Evolutionary conservation across 2,113 vertebrate genomes (phyloP), one percentile per base, ranked within the genome.

Genomic region (Seriola quinqueradiata): DNA sequence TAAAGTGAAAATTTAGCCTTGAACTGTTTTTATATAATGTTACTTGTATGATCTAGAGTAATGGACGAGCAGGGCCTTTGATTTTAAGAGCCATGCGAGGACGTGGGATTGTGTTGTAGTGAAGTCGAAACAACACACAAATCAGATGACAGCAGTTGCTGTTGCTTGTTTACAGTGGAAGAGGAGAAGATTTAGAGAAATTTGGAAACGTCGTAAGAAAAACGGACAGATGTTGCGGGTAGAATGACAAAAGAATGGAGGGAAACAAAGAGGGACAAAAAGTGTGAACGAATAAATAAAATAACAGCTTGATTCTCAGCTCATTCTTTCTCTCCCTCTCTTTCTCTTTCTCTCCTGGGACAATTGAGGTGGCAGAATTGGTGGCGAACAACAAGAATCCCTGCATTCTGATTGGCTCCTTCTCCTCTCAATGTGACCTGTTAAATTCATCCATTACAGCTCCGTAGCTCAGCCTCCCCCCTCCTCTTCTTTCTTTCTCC

Each of bases 371-470:
- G 76, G 85, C 83, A 88, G 90, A 89, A 73, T 80, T 48, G 82
- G 89, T 85, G 83, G 79, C 61, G 60, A 85, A 88, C 89, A 83
- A 90, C 89, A 89, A 82, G 81, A 66, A 70, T 71, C 58, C 7
- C 83, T 23, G 78, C 8, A 0, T 13, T 75, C 68, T 61, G 76
- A 92, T 92, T 92, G 92, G 90, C 66, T 85, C 54, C 0, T 32
- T 73, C 70, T 68, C 63, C 74, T 85, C 77, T 83, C 72, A 74
- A 54, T 78, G 89, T 84, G 88, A 89, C 91, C 90, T 85, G 91
- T 91, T 90, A 90, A 88, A 92, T 91, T 89, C 82, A 81, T 78
- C 77, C 84, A 55, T 85, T 79, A 28, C 71, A 34, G 83, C 72
- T 5, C 80, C 10, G 68, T 77, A 55, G 70, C 78, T 23, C 72